Base-by-base conservation (phyloP, 2,797 vertebrate genomes). In the Sebastes iracundus region DNA sequence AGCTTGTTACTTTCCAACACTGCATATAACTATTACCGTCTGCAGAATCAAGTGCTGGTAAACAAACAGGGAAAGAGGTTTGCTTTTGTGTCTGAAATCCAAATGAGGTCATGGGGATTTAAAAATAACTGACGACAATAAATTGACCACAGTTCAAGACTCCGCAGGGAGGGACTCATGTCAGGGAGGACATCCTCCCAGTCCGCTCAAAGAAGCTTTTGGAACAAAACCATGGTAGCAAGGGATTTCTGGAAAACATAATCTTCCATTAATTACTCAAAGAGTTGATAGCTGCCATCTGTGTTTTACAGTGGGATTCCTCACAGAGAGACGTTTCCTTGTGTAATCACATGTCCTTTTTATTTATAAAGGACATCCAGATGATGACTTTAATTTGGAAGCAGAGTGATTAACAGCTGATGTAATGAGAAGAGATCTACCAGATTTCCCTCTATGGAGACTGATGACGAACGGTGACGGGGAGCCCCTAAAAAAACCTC, bases 61-160 rank as follows among this genome's bases (percentile, higher is more conserved):
- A 82, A 59, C 62, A 72, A 83, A 83, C 70, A 87, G 82, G 80
- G 81, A 84, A 65, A 66, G 2, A 68, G 20, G 12, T 77, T 64
- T 75, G 67, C 67, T 81, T 84, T 61, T 78, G 72, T 80, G 79
- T 85, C 83, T 82, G 72, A 79, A 64, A 86, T 82, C 86, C 59
- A 78, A 84, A 90, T 87, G 86, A 90, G 75, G 87, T 92, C 84
- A 87, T 46, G 12, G 32, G 28, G 63, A 55, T 86, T 85, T 90
- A 85, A 87, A 85, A 90, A 91, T 86, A 91, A 84, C 87, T 28
- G 14, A 75, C 35, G 84, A 92, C 89, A 91, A 93, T 81, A 91
- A 88, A 59, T 84, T 86, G 85, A 92, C 79, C 87, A 82, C 79
- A 86, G 73, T 82, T 91, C 72, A 90, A 87, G 72, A 77, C 84